Evolutionary conservation across 2,113 vertebrate genomes (phyloP).

Genomic region (Otocyon megalotis): DNA sequence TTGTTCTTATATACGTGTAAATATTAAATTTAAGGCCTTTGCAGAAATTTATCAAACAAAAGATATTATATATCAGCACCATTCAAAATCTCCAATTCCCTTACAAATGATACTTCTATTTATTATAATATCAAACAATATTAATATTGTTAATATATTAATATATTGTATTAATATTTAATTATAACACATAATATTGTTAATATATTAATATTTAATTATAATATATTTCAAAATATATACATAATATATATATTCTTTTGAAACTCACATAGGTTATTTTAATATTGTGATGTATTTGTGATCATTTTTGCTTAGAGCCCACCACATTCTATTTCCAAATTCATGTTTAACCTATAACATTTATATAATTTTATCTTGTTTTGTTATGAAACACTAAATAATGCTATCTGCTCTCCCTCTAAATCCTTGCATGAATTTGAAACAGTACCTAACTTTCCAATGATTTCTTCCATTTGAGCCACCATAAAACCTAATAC

Average conservation of each 20-base stretch:
- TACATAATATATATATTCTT: no score
- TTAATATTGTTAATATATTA: no score
- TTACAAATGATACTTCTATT: background rate
- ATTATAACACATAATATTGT: no score
- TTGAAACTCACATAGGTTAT: background rate
- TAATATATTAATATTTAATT: no score
- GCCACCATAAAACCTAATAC: background rate
- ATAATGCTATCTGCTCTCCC: background rate
- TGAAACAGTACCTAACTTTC: background rate
- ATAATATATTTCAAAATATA: no score
- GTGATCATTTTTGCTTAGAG: background rate
- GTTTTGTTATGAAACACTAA: background rate
- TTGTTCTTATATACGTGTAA: slow-evolving; percentile 1
- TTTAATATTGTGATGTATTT: background rate
- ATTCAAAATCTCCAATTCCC: slow-evolving; percentile 37
- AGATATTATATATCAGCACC: background rate
- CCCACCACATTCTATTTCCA: background rate
- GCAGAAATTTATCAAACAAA: slow-evolving; percentile 15
- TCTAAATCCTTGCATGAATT: background rate
- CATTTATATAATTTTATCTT: background rate
- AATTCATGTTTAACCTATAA: slow-evolving; percentile 4
- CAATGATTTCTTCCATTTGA: background rate
- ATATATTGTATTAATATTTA: no score
- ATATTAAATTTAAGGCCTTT: slow-evolving; percentile 8
- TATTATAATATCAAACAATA: no score